A percentile compares a stretch with the other conserved stretches of the same genome.
These are phyloP conservation scores for Diuraphis noxia DNA, from an alignment of 1,140 invertebrate species.

Conservation along the genomic window DNA sequence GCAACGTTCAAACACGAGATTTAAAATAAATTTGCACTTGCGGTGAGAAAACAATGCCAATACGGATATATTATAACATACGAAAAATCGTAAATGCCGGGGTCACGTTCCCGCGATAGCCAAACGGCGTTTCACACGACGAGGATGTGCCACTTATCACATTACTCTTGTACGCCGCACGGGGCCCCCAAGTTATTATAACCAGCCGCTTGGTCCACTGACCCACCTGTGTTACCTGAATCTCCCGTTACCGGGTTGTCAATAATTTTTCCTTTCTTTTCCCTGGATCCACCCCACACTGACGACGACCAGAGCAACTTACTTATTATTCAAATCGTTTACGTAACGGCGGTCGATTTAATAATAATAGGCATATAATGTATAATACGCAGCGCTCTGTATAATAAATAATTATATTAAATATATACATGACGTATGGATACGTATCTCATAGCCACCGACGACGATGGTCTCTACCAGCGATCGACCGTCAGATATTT, in stretches of 20 bases:
- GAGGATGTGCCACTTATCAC: constrained; percentile 53
- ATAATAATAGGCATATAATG: background rate
- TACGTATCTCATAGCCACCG: background rate
- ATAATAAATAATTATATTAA: background rate
- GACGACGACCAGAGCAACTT: background rate
- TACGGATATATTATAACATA: background rate
- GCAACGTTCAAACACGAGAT: background rate
- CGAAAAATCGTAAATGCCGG: constrained; percentile 31
- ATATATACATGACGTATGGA: background rate
- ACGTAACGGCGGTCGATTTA: background rate
- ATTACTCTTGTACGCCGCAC: constrained; percentile 36
- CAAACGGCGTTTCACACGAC: constrained; percentile 21
- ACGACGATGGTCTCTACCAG: background rate
- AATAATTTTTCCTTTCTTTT: constrained; percentile 13
- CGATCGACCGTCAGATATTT: background rate
- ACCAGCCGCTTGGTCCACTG: constrained; percentile 50
- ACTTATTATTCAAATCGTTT: background rate
- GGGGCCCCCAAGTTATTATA: constrained; percentile 7
- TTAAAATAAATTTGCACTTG: background rate
- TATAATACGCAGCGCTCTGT: background rate
- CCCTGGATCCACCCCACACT: background rate
- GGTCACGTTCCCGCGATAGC: constrained; percentile 27
- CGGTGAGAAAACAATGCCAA: background rate
- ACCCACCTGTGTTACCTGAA: constrained; percentile 36
- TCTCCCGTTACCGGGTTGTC: constrained; percentile 30